Base-by-base conservation (phyloP, 1,140 invertebrate genomes). In the Caenorhabditis brenneri region DNA sequence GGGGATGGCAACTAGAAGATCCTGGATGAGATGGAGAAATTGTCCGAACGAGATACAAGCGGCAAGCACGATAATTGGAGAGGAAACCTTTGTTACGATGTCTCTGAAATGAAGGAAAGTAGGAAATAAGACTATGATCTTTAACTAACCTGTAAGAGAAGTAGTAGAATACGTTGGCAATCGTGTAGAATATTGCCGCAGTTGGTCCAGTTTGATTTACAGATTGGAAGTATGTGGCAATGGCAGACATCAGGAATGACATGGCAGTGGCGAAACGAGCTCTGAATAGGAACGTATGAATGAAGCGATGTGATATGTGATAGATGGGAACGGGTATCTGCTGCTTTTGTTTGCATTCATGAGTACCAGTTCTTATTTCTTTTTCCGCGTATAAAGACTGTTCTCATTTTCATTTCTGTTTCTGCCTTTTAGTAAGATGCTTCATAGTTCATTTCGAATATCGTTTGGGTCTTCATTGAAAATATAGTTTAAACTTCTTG, bases 1-100 rank as follows among this genome's bases (percentile, higher is more conserved):
- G 24, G 65, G 65, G 65, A 74, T 74, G 0, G 65, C 65, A 15
- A 74, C 65, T n/a, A 74, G 65, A 74, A 74, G 65, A 46, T 74
- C 65, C 24, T 74, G 65, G 15, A 74, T 31, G n/a, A 74, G 36
- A n/a, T 74, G 36, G n/a, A 74, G 36, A 9, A 74, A 74, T 74
- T 74, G 65, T 27, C 65, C 65, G 15, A 74, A 42, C 1, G 65
- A 74, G 15, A 74, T 10, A 29, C 65, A 74, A 4, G 36, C 36
- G 0, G 65, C 65, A 19, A 74, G 65, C 22, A 42, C n/a, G 9
- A 74, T 24, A 19, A 74, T 74, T 39, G 65, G 65, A 24, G 65
- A 42, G n/a, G 65, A 74, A 9, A 74, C 65, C 22, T 31, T 33
- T 0, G 65, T 42, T 15, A 74, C 65, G 36, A 74, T 74, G 65